Conservation (phyloP, 2,888 invertebrate genomes). For the Drosophila conformis region DNA sequence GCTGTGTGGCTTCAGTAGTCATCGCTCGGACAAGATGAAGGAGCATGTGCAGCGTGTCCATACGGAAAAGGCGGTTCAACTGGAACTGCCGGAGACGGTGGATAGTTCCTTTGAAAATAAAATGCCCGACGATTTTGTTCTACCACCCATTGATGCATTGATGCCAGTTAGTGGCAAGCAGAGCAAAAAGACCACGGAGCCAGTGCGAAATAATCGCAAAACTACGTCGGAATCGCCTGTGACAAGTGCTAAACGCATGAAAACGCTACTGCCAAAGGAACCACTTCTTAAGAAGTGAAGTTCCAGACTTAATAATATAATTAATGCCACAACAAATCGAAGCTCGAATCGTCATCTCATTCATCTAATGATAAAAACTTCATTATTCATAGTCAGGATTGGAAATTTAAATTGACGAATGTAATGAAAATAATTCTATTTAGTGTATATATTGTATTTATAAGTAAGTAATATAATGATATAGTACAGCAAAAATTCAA, state of each 20-base stretch:
- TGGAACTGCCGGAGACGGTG: constrained; percentile 82
- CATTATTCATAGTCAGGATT: background rate
- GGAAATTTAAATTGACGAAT: background rate
- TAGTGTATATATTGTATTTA: background rate
- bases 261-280: constrained; percentile 56
- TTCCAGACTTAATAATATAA: background rate
- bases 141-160: constrained; percentile 62
- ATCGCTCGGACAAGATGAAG: constrained; percentile 86
- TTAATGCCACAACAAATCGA: background rate
- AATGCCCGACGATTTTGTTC: constrained; percentile 75
- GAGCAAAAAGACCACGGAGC: background rate
- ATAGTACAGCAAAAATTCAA: background rate
- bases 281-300: constrained; percentile 12
- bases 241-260: constrained; percentile 43
- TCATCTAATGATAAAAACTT: background rate
- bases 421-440: background rate
- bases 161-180: constrained; percentile 16
- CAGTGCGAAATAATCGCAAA: constrained; percentile 17
- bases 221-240: background rate
- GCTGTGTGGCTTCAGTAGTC: constrained; percentile 85
- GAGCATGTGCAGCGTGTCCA: constrained; percentile 85
- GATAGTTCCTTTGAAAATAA: constrained; percentile 82
- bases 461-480: background rate
- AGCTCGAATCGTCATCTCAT: background rate
- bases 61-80: constrained; percentile 82